These are phyloP conservation scores for Cantharis rufa DNA, from an alignment of 2,888 invertebrate species.

Conservation along the genomic window DNA sequence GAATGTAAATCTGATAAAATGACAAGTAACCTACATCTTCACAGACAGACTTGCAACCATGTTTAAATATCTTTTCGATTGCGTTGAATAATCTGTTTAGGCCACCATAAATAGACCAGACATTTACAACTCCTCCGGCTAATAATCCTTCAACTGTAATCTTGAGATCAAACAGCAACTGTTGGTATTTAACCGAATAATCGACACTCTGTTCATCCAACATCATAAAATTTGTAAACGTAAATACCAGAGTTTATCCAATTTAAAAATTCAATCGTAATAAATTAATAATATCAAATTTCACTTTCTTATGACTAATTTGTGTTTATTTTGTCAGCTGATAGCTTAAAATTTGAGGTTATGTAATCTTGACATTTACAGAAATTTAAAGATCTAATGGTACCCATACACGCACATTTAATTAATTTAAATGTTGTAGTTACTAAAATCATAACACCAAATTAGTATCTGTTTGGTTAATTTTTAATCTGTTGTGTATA, in stretches of 20 bases:
- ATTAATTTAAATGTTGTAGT: too few relatives aligned
- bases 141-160: conserved; percentile 63
- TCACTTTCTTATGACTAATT: not conserved
- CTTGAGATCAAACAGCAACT: conserved; percentile 59
- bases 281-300: not conserved
- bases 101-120: conserved; percentile 66
- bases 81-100: conserved; percentile 61
- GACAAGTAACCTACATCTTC: conserved; percentile 50
- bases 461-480: too few relatives aligned
- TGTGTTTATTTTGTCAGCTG: not conserved
- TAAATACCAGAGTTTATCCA: not conserved
- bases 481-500: too few relatives aligned
- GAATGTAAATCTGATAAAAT: not conserved
- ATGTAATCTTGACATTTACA: not conserved
- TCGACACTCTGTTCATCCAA: not conserved
- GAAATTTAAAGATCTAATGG: not conserved
- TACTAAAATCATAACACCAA: too few relatives aligned
- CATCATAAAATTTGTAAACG: not conserved
- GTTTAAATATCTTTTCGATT: conserved; percentile 62
- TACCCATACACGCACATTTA: not conserved
- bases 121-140: conserved; percentile 61
- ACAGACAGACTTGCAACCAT: conserved; percentile 58
- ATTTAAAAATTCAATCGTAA: not conserved
- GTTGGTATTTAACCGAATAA: conserved; percentile 50
- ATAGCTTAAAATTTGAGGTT: not conserved